A percentile compares a stretch with the other conserved stretches of the same genome.
Conservation (phyloP, 2,888 invertebrate genomes). For the Tenthredo notha region DNA sequence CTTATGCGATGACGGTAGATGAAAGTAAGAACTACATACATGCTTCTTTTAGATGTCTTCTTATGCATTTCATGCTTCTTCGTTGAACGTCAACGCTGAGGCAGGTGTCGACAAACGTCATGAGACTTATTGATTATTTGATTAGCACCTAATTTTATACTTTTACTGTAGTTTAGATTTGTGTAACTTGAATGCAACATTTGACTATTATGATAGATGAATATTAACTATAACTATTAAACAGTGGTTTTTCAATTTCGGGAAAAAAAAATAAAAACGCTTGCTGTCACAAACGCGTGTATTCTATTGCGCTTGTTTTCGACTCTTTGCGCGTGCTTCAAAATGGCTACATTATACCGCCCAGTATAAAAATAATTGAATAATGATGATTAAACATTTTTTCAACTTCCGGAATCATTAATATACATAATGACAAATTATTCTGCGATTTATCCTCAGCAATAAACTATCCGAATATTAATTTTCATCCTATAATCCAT, state of each 20-base stretch:
- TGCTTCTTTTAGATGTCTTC: conserved; percentile 63
- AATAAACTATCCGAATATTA: not conserved
- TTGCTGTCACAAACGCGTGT: conserved; percentile 43
- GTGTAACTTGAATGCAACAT: conserved; percentile 61
- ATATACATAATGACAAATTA: not conserved
- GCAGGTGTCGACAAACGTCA: conserved; percentile 52
- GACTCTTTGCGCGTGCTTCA: conserved; percentile 44
- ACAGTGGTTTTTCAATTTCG: conserved; percentile 23
- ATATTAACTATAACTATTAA: not conserved
- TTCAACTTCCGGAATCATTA: conserved; percentile 14
- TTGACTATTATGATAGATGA: conserved; percentile 52
- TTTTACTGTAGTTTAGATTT: conserved; percentile 59
- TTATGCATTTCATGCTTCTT: conserved; percentile 71
- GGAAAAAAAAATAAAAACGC: not conserved
- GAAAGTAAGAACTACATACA: conserved; percentile 61
- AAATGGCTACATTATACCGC: conserved; percentile 41
- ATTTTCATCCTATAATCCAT: not conserved
- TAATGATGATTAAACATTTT: not conserved
- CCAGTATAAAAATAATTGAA: not conserved
- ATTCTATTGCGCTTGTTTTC: conserved; percentile 46
- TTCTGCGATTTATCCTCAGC: not conserved
- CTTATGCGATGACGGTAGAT: not conserved
- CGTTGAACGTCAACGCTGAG: conserved; percentile 52
- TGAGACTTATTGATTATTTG: conserved; percentile 62
- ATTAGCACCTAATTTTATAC: conserved; percentile 53